These are phyloP conservation scores for Caretta caretta DNA, from an alignment of 2,113 vertebrate genomes.

Conservation along the genomic window DNA sequence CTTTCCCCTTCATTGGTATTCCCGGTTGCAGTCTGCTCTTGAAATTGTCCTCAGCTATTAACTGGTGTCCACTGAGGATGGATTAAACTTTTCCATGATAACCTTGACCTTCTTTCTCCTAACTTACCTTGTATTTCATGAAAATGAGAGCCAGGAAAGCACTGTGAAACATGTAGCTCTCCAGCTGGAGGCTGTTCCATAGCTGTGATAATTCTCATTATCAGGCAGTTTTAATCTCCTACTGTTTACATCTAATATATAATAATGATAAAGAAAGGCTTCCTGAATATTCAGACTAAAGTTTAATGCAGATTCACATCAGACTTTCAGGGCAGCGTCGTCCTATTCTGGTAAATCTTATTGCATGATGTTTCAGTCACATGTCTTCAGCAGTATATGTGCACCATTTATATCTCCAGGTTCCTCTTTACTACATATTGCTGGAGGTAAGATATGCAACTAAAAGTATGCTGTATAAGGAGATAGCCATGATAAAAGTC, in stretches of 20 bases:
- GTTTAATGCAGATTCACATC: constrained; percentile 12
- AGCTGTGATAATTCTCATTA: background rate
- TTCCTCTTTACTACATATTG: background rate
- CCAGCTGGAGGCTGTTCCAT: background rate
- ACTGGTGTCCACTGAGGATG: background rate
- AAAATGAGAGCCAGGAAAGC: background rate
- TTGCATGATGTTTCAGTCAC: background rate
- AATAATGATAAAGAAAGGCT: background rate
- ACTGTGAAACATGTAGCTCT: background rate
- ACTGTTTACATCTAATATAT: background rate
- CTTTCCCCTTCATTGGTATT: constrained; percentile 54
- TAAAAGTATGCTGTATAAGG: background rate
- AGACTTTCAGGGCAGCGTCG: background rate
- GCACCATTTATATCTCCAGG: background rate
- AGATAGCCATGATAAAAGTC: background rate
- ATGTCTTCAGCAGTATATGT: background rate
- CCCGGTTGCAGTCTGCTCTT: background rate
- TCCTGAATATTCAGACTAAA: constrained; percentile 22
- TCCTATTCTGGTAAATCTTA: background rate
- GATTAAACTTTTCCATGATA: constrained; percentile 29
- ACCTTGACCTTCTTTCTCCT: constrained; percentile 17
- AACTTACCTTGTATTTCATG: constrained; percentile 20
- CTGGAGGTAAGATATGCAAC: background rate
- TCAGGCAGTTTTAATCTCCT: background rate
- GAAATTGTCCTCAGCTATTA: background rate